Conservation (phyloP, 2,888 invertebrate genomes). For the Xylota sylvarum region DNA sequence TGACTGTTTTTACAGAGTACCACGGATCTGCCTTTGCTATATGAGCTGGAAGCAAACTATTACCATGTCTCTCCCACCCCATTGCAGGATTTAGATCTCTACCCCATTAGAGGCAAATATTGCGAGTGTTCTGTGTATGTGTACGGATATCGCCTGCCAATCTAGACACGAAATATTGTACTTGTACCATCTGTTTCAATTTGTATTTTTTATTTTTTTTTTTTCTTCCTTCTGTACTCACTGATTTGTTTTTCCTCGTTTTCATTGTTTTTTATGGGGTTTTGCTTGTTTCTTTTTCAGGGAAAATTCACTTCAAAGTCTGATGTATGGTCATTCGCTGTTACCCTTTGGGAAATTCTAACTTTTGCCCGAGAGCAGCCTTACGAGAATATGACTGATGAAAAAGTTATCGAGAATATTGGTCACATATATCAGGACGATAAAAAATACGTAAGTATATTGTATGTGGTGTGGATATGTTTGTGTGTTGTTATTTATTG, state of each 20-base stretch:
- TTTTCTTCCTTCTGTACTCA: conserved; percentile 27
- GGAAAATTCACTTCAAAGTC: conserved; percentile 93
- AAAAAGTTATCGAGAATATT: conserved; percentile 93
- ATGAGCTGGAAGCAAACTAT: conserved; percentile 74
- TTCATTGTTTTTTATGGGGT: conserved; percentile 52
- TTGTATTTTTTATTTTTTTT: conserved; percentile 55
- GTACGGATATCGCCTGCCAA: conserved; percentile 66
- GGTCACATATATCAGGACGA: conserved; percentile 91
- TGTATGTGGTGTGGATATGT: conserved; percentile 28
- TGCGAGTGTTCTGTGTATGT: conserved; percentile 32
- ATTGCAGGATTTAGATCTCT: conserved; percentile 20
- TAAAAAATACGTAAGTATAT: conserved; percentile 87
- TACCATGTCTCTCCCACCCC: conserved; percentile 54
- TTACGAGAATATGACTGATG: conserved; percentile 91
- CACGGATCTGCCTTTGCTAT: conserved; percentile 27
- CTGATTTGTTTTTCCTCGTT: conserved; percentile 64
- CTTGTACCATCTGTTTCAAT: conserved; percentile 75
- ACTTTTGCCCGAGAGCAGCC: conserved; percentile 94
- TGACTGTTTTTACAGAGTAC: conserved; percentile 44
- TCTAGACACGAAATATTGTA: conserved; percentile 71
- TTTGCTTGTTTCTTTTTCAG: conserved; percentile 85
- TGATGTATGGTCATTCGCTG: conserved; percentile 95
- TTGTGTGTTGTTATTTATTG: conserved; percentile 41
- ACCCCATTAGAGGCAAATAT: conserved; percentile 48
- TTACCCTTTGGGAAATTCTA: conserved; percentile 94